phyloP scores from a whole-genome alignment of 2,797 vertebrate genomes.

The Pipistrellus pipistrellus region DNA sequence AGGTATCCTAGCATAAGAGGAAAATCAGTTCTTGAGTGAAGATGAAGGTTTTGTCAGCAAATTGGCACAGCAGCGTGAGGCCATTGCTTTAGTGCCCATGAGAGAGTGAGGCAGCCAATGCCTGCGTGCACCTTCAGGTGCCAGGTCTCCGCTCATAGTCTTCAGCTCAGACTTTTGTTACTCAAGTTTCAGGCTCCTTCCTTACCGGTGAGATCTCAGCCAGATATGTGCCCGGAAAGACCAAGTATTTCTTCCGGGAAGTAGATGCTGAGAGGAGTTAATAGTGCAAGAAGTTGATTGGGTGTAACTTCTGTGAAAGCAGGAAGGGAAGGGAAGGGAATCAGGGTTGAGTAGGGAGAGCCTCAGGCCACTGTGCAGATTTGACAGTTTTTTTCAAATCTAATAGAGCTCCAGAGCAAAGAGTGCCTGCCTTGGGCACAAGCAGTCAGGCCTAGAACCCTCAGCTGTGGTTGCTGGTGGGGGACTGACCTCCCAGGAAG shows the following conservation, averaged over 20 bases:
- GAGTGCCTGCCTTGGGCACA: not conserved
- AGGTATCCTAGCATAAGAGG: not conserved
- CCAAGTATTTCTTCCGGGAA: not conserved
- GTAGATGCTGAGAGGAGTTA: not conserved
- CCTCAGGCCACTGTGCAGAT: not conserved
- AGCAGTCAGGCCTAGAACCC: not conserved
- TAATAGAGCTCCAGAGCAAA: not conserved
- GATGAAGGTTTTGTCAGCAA: not conserved
- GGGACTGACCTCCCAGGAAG: not conserved
- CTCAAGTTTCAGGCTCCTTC: not conserved
- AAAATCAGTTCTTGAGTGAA: not conserved
- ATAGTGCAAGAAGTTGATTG: not conserved
- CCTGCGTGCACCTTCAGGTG: not conserved
- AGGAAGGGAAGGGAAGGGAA: not conserved
- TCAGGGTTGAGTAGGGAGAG: not conserved
- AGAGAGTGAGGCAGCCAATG: rapidly evolving
- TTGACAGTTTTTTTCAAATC: not conserved
- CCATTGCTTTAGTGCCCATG: not conserved
- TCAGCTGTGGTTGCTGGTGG: not conserved
- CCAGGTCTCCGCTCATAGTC: not conserved
- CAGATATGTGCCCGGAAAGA: not conserved
- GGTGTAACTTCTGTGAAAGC: not conserved
- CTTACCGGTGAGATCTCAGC: not conserved
- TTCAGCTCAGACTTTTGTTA: not conserved
- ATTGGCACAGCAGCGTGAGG: rapidly evolving